Conservation (phyloP, 23 tunicate genomes). For the Aplidium turbinatum region DNA sequence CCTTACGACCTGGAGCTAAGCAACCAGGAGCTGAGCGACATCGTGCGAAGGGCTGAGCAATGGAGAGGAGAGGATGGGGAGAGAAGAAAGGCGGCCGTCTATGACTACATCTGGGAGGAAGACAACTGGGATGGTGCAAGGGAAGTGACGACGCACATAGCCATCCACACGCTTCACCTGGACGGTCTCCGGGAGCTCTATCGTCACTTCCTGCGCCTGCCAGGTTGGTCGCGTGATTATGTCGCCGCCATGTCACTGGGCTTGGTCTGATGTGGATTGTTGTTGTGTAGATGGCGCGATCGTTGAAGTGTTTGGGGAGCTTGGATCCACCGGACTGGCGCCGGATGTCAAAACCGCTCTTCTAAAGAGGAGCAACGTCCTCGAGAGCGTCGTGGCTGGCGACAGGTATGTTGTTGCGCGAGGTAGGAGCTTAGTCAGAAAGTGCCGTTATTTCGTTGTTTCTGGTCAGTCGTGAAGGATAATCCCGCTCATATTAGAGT, state of each 20-base stretch:
- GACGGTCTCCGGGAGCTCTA: constrained; percentile 92
- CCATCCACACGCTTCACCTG: constrained; percentile 90
- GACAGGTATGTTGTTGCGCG: no score
- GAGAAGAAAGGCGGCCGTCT: constrained; percentile 78
- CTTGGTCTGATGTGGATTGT: not conserved
- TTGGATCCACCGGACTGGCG: constrained; percentile 65
- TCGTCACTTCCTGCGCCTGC: constrained; percentile 84
- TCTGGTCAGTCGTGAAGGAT: no score
- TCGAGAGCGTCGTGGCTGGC: constrained; percentile 61
- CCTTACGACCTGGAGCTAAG: constrained; percentile 93
- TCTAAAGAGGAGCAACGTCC: constrained; percentile 56
- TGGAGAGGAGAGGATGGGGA: constrained; percentile 99
- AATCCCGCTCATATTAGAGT: no score
- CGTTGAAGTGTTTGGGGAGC: constrained; percentile 89
- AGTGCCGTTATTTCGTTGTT: no score
- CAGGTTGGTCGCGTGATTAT: constrained; percentile 38
- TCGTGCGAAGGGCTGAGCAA: constrained; percentile 83
- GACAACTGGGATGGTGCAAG: constrained; percentile 39
- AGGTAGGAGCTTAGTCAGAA: no score
- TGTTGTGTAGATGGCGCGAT: constrained; percentile 79
- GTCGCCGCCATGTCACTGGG: not conserved
- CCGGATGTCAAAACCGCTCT: constrained; percentile 93
- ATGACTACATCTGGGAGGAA: constrained; percentile 96
- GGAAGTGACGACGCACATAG: constrained; percentile 82
- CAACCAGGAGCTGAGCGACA: constrained; percentile 79